phyloP scores from a whole-genome alignment of 2,888 invertebrate genomes.

The Auanema sp. region DNA sequence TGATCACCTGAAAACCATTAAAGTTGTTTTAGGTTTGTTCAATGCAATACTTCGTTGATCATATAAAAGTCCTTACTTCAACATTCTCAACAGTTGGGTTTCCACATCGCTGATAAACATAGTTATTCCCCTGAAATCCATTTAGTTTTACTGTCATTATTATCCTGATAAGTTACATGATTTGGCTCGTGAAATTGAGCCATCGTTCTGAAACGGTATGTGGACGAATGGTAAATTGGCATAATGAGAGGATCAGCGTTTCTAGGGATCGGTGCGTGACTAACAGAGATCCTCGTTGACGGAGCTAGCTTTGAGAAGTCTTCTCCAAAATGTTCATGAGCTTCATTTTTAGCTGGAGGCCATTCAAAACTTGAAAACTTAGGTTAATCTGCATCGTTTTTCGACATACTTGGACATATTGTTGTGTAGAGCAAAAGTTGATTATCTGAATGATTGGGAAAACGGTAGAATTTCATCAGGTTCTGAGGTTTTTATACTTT shows the following conservation, averaged over 20 bases:
- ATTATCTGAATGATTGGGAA: no score
- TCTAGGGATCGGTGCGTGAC: conserved; percentile 23
- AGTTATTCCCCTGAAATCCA: conserved; percentile 30
- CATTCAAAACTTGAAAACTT: conserved; percentile 22
- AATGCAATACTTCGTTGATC: not conserved
- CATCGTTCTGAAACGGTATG: conserved; percentile 34
- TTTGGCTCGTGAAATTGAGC: conserved; percentile 29
- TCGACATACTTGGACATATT: no score
- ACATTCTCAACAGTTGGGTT: conserved; percentile 48
- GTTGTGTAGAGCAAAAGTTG: no score
- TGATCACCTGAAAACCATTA: conserved; percentile 18
- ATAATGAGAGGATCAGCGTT: conserved; percentile 42
- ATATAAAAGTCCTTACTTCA: conserved; percentile 23
- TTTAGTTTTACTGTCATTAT: not conserved
- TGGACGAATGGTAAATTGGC: conserved; percentile 44
- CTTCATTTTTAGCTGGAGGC: conserved; percentile 39
- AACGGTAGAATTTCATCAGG: no score
- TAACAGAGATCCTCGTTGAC: conserved; percentile 26
- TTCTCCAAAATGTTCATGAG: conserved; percentile 27
- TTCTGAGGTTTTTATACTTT: no score
- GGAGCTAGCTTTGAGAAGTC: conserved; percentile 25
- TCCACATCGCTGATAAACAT: conserved; percentile 40
- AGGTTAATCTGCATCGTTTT: not conserved
- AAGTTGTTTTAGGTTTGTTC: not conserved
- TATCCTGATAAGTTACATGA: conserved; percentile 23